These are phyloP conservation scores for Heliconius sara DNA, from an alignment of 2,888 invertebrate species.

Conservation along the genomic window DNA sequence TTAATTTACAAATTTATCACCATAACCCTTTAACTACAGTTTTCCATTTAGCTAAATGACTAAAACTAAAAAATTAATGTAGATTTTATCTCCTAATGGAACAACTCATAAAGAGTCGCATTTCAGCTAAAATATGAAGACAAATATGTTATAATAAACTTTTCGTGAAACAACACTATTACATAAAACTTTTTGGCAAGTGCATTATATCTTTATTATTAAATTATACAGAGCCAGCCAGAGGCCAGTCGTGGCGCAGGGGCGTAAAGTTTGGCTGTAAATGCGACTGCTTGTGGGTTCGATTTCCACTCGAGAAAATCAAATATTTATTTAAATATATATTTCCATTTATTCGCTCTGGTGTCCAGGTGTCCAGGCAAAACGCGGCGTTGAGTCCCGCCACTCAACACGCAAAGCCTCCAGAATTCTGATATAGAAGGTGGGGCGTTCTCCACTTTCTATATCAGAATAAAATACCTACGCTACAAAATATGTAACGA, in stretches of 20 bases:
- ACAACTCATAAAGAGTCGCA: constrained; percentile 21
- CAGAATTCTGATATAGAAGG: too few species aligned
- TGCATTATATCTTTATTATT: neutral
- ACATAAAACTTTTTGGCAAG: constrained; percentile 14
- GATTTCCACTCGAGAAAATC: too few species aligned
- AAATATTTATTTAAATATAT: too few species aligned
- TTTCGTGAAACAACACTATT: constrained; percentile 19
- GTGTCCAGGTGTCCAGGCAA: too few species aligned
- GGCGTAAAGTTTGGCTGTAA: too few species aligned
- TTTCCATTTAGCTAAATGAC: constrained; percentile 4
- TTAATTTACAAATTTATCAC: neutral
- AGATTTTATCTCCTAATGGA: constrained; percentile 20
- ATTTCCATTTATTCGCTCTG: too few species aligned
- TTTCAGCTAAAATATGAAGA: constrained; percentile 13
- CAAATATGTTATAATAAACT: constrained; percentile 20
- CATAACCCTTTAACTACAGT: neutral
- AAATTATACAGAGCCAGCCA: neutral
- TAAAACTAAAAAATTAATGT: constrained; percentile 15
- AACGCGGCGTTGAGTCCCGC: too few species aligned
- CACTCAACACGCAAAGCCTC: too few species aligned
- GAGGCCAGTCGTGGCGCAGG: neutral
- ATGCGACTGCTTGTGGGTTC: too few species aligned
- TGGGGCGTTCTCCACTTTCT: too few species aligned
- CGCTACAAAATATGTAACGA: too few species aligned
- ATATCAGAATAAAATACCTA: too few species aligned